Conservation (phyloP, 92 coral and sea anemone species). For the Porites rus region DNA sequence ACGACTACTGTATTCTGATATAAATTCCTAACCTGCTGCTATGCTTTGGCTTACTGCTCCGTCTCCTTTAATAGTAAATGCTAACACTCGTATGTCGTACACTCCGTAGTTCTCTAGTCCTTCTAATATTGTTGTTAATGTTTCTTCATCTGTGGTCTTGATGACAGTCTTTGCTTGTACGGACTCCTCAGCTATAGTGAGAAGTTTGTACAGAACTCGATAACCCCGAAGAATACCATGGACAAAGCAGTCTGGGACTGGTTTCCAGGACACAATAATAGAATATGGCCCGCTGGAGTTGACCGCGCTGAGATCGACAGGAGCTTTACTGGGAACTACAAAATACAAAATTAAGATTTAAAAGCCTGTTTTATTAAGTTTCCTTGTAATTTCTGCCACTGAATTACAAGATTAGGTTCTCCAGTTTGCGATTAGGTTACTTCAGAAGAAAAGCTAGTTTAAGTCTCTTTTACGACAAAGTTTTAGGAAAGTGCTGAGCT, state of each 20-base stretch:
- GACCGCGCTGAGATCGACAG: slow-evolving; percentile 45
- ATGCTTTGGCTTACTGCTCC: slow-evolving; percentile 59
- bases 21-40: slow-evolving; percentile 45
- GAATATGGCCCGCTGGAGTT: slow-evolving; percentile 59
- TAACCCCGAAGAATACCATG: slow-evolving; percentile 78
- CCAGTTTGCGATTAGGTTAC: no score
- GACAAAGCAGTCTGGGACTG: slow-evolving; percentile 72
- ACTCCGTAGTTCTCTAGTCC: slow-evolving; percentile 68
- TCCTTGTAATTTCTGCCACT: no score
- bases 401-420: no score
- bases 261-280: slow-evolving; percentile 66
- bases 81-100: slow-evolving; percentile 62
- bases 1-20: no score
- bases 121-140: slow-evolving; percentile 32
- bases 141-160: slow-evolving; percentile 28
- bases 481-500: no score
- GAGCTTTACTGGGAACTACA: slow-evolving; percentile 75
- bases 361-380: no score
- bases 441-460: no score
- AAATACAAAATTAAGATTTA: neutral
- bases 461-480: no score
- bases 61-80: slow-evolving; percentile 76
- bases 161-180: slow-evolving; percentile 19
- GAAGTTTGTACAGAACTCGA: slow-evolving; percentile 56
- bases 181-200: slow-evolving; percentile 50